Conservation (phyloP, 1,140 invertebrate genomes). For the Whitmania pigra region DNA sequence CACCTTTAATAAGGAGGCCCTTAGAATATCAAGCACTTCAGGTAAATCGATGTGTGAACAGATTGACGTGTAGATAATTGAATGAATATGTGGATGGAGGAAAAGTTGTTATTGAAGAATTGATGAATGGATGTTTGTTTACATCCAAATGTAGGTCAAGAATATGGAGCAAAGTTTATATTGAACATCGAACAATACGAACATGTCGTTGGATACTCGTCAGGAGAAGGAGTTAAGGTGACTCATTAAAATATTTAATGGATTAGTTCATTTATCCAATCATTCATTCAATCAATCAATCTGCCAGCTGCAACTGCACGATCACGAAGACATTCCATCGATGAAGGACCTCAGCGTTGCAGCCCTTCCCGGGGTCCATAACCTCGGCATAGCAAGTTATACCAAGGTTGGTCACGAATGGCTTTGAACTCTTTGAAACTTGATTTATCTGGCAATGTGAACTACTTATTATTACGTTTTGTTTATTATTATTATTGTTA, state of each 20-base stretch:
- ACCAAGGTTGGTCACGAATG: not conserved
- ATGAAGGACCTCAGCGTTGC: constrained; percentile 14
- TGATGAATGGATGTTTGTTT: not conserved
- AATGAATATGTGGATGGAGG: not conserved
- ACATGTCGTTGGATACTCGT: not conserved
- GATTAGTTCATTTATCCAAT: not conserved
- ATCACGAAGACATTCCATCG: constrained; percentile 5
- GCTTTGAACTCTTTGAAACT: not conserved
- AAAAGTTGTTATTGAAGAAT: too few relatives aligned
- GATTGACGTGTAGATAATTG: not conserved
- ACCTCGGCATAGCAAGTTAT: constrained; percentile 1
- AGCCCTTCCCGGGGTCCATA: constrained; percentile 9
- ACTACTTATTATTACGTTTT: too few relatives aligned
- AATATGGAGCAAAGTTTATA: constrained; percentile 4
- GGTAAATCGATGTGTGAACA: not conserved
- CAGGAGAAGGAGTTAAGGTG: constrained; percentile 15
- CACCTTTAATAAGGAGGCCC: constrained; percentile 12
- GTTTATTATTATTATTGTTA: too few relatives aligned
- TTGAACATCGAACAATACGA: constrained; percentile 19
- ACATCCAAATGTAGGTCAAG: not conserved
- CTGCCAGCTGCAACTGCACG: constrained; percentile 5
- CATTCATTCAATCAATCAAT: not conserved
- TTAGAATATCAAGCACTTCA: not conserved
- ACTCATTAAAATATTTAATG: not conserved
- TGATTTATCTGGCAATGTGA: too few relatives aligned